Percentiles rank a stretch among this genome's conserved stretches.
phyloP scores from a whole-genome alignment of 2,888 invertebrate genomes.

The Omphaloscelis lunosa region DNA sequence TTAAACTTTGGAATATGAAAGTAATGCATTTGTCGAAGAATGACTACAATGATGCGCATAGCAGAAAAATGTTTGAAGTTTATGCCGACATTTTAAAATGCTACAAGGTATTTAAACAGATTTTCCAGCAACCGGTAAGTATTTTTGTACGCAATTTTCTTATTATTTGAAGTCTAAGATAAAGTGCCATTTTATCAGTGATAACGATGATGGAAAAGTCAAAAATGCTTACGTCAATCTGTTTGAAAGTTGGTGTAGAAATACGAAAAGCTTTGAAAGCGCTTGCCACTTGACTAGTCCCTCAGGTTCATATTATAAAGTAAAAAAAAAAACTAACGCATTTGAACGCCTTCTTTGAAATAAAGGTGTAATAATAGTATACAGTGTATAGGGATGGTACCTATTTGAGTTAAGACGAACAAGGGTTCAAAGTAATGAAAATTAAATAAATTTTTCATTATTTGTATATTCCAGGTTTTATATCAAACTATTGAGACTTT shows the following conservation, averaged over 20 bases:
- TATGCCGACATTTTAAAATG: constrained; percentile 31
- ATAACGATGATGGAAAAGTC: no score
- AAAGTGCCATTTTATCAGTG: no score
- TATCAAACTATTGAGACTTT: constrained; percentile 40
- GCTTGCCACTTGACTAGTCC: no score
- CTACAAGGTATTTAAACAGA: constrained; percentile 16
- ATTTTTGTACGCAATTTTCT: neutral
- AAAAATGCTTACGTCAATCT: no score
- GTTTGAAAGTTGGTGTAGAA: no score
- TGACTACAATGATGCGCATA: neutral
- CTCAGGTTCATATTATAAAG: no score
- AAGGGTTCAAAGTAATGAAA: no score
- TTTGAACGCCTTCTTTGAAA: neutral
- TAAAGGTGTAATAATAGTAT: neutral
- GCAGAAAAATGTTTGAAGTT: neutral
- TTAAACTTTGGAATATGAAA: constrained; percentile 29
- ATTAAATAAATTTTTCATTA: neutral
- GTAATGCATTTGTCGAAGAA: neutral
- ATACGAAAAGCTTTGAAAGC: no score
- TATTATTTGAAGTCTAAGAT: no score
- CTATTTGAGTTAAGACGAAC: neutral
- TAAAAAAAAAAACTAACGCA: neutral
- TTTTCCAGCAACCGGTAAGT: constrained; percentile 30
- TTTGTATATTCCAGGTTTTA: constrained; percentile 33
- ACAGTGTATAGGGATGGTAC: neutral